phyloP scores from a whole-genome alignment of 1,140 invertebrate species.

The Drosophila eugracilis region DNA sequence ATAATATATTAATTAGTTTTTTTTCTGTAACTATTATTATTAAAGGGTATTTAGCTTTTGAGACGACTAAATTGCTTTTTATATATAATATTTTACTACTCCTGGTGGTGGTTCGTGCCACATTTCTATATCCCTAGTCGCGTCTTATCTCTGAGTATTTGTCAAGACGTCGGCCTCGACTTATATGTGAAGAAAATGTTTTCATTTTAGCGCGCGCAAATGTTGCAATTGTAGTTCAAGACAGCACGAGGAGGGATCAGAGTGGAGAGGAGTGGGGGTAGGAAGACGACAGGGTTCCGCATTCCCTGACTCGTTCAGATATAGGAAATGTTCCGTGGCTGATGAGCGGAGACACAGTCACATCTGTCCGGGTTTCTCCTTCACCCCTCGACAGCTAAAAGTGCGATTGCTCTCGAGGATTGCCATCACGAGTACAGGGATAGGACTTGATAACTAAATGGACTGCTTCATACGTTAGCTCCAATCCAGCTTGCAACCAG shows the following conservation, averaged over 20 bases:
- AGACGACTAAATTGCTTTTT: background rate
- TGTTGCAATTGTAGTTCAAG: slow-evolving; percentile 73
- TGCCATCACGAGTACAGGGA: slow-evolving; percentile 9
- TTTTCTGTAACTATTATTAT: too few species aligned
- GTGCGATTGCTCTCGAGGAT: slow-evolving; percentile 9
- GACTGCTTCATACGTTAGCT: slow-evolving; percentile 46
- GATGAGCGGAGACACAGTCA: slow-evolving; percentile 20
- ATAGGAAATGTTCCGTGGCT: slow-evolving; percentile 43
- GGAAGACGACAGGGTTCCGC: slow-evolving; percentile 38
- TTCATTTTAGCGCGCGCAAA: slow-evolving; percentile 77
- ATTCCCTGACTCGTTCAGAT: slow-evolving; percentile 50
- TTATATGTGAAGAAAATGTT: slow-evolving; percentile 51
- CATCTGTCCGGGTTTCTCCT: slow-evolving; percentile 44
- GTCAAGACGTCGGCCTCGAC: slow-evolving; percentile 45
- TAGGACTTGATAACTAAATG: slow-evolving; percentile 28
- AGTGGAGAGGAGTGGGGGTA: slow-evolving; percentile 2
- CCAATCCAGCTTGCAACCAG: slow-evolving; percentile 71
- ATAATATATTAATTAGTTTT: too few species aligned
- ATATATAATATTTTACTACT: too few species aligned
- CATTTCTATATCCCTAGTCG: slow-evolving; percentile 47
- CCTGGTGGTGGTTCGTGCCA: slow-evolving; percentile 74
- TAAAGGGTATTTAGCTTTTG: slow-evolving; percentile 9
- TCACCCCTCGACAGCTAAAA: slow-evolving; percentile 15
- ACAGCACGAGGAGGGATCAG: slow-evolving; percentile 38
- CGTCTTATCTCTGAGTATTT: slow-evolving; percentile 46